Evolutionary conservation across 2,113 vertebrate species (phyloP), one percentile per base, ranked within the genome.

Genomic region (Misgurnus anguillicaudatus): DNA sequence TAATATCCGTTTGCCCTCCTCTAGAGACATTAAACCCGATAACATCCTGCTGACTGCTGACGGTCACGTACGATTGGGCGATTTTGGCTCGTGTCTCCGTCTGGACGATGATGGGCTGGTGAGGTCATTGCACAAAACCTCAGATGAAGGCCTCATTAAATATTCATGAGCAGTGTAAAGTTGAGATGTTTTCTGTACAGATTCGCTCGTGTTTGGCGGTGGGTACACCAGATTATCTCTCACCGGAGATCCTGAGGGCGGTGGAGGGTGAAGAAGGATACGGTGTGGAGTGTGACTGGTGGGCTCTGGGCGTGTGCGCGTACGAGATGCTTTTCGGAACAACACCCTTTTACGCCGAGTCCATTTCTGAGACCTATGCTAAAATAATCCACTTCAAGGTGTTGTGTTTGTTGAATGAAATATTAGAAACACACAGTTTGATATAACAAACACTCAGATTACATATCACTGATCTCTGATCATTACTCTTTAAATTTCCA

Each of bases 381-480:
- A 97, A 95, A 86, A 97, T 97, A 42, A 91, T 97, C 39, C 91
- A 94, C 85, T 94, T 94, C 85, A 88, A 94, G 93, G 95, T 95
- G n/a, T 31, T 31, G 24, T 31, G 3, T 31, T 3, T 31, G 24
- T 31, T 31, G 24, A 31, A 1, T 31, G 24, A 31, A 31, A 31
- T 3, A 31, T 31, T 31, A 31, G 24, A 31, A 31, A 31, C 24
- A 31, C 24, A 31, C 24, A 31, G 24, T 31, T 31, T 31, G 24
- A 31, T 31, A 31, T 31, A 31, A 31, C 24, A 31, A 31, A 31
- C 24, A 31, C 24, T 31, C 2, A 31, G 24, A 31, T 31, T 31
- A 31, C 24, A 31, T 31, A 31, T n/a, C 24, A 31, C 24, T 31
- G 24, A 31, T 31, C 24, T 31, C 24, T 2, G 24, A 31, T 31